Evolutionary conservation across 2,797 vertebrate species (phyloP).

Genomic region (Siniperca undulata): DNA sequence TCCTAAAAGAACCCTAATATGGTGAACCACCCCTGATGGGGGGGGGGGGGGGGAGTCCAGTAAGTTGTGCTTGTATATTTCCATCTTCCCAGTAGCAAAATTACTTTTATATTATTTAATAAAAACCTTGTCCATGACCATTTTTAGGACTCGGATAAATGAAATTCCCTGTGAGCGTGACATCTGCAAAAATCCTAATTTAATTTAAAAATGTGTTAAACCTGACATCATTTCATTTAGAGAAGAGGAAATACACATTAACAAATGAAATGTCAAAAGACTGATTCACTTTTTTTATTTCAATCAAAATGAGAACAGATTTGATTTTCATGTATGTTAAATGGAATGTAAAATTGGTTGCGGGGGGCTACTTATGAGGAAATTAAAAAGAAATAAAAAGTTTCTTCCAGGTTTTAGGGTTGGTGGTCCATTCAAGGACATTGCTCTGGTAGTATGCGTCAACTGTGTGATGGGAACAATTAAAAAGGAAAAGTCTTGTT

Average conservation of each 20-base stretch:
- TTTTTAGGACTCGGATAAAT: conserved; percentile 76
- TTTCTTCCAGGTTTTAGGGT: conserved; percentile 41
- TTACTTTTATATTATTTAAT: conserved; percentile 71
- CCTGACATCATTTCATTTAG: conserved; percentile 51
- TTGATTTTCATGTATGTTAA: conserved; percentile 53
- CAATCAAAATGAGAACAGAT: conserved; percentile 58
- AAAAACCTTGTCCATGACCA: conserved; percentile 75
- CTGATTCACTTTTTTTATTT: conserved; percentile 56
- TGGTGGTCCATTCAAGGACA: conserved; percentile 73
- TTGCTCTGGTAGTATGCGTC: conserved; percentile 69
- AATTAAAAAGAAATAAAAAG: conserved; percentile 48
- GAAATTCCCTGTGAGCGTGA: conserved; percentile 76
- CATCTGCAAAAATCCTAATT: conserved; percentile 77
- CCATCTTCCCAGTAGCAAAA: conserved; percentile 42
- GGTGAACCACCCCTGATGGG: not conserved
- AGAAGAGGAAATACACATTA: conserved; percentile 60
- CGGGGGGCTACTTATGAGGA: conserved; percentile 26
- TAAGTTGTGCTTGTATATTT: conserved; percentile 44
- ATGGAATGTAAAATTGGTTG: conserved; percentile 56
- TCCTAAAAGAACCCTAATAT: conserved; percentile 9
- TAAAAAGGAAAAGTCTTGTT: conserved; percentile 76
- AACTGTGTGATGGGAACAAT: conserved; percentile 87
- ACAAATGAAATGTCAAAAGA: conserved; percentile 75
- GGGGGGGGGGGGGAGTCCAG: not conserved
- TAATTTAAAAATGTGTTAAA: conserved; percentile 78